Base-by-base conservation (phyloP, 2,888 invertebrate genomes). In the Xestia c-nigrum region DNA sequence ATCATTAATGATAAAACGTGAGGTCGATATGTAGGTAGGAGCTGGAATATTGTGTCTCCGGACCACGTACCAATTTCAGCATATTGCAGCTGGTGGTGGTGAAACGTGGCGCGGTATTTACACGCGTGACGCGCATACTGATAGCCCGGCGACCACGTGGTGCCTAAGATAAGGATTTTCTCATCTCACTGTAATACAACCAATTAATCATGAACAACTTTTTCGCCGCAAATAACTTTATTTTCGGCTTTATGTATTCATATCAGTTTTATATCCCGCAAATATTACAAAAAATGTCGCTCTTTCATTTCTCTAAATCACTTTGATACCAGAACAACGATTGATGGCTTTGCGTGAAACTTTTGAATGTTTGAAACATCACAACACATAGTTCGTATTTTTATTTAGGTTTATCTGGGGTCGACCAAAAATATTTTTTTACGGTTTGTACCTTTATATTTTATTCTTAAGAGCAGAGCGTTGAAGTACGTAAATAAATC, bases 41-140 rank as follows among this genome's bases (percentile, higher is more conserved):
- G 75, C 74, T 81, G 65, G 90, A 90, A 92, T 92, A 92, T 93
- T 93, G 91, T 92, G 91, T 89, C 89, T 88, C 87, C 89, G 89
- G 89, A 89, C 92, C 94, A 94, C 94, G 95, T 94, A 94, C 94
- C 94, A 94, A 94, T 95, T 95, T 94, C 93, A 93, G 94, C 94
- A 93, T 95, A 95, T 95, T 95, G 95, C 95, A 94, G 93, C 92
- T 91, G 92, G 92, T 90, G 90, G 92, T 89, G 92, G 89, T 90
- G 87, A 85, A 89, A 89, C 89, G 92, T 86, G 91, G 90, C 86
- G 91, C 91, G 90, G 92, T 90, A 88, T 92, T 91, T 90, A 91
- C 80, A 90, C 88, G 85, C 93, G 91, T 87, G 92, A 78, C 86
- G 89, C 89, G 95, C 94, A 94, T 95, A 95, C 93, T 94, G 93